Evolutionary conservation across 2,797 vertebrate species (phyloP).

Genomic region (Gallinago solitaria): DNA sequence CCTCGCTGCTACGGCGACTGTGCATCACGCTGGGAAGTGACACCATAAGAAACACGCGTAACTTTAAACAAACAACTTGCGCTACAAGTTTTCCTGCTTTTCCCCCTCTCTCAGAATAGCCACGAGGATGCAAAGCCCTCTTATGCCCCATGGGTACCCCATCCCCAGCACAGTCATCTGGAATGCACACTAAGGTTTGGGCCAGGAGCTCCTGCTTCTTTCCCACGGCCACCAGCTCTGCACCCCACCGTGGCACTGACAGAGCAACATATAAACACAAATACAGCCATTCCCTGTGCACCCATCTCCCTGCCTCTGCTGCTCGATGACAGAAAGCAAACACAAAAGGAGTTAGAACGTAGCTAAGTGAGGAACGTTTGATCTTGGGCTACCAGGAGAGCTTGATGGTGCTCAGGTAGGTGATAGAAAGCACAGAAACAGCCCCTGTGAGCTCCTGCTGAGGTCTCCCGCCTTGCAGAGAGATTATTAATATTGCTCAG

Average conservation of each 20-base stretch:
- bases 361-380: neutral
- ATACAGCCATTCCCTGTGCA: neutral
- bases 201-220: neutral
- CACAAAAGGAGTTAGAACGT: neutral
- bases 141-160: neutral
- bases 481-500: neutral
- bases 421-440: neutral
- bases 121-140: neutral
- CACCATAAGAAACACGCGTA: neutral
- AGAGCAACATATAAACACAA: neutral
- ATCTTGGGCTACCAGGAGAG: neutral
- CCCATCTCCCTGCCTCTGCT: neutral
- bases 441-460: neutral
- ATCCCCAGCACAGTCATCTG: neutral
- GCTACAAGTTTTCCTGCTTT: neutral
- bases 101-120: neutral
- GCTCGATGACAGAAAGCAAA: neutral
- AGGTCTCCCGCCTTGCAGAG: neutral
- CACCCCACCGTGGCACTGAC: neutral
- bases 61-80: neutral
- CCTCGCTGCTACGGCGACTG: neutral
- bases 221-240: neutral
- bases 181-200: rapidly evolving
- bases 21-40: slow-evolving; percentile 13
- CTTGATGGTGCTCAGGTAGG: neutral